Percentiles rank a stretch among this genome's conserved stretches.
These are phyloP conservation scores for Diaphora mendica DNA, from an alignment of 2,888 invertebrate genomes.

Conservation along the genomic window DNA sequence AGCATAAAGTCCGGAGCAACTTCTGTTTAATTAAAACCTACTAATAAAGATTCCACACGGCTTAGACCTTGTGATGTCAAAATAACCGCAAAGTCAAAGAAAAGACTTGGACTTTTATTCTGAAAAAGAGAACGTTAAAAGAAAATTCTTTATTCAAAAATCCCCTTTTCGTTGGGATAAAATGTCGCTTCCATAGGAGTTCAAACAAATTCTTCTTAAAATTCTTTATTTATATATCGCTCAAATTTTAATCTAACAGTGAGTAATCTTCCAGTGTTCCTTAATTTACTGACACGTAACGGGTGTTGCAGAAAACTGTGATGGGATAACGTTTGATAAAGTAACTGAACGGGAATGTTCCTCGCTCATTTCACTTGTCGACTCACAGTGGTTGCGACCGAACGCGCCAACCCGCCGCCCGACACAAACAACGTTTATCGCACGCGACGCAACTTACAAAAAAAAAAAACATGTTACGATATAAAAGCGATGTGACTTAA, in stretches of 20 bases:
- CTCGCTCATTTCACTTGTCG: conserved; percentile 71
- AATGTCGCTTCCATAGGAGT: conserved; percentile 3
- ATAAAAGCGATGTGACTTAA: conserved; percentile 63
- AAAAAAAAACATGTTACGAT: conserved; percentile 59
- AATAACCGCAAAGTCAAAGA: conserved; percentile 33
- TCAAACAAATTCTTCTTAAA: not conserved
- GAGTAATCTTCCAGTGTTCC: conserved; percentile 66
- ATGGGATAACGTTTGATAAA: conserved; percentile 59
- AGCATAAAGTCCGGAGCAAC: not conserved
- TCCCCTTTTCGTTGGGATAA: not conserved
- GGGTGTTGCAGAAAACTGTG: conserved; percentile 56
- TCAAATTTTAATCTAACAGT: conserved; percentile 53
- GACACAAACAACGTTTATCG: conserved; percentile 46
- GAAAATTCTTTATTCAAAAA: conserved; percentile 47
- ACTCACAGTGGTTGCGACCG: conserved; percentile 63
- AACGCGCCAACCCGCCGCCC: conserved; percentile 51
- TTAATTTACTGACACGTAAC: conserved; percentile 64
- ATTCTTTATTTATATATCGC: conserved; percentile 48
- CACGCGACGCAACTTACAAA: conserved; percentile 52
- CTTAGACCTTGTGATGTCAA: conserved; percentile 6
- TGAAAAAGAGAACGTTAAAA: conserved; percentile 41
- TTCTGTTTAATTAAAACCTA: not conserved
- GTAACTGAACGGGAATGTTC: conserved; percentile 61
- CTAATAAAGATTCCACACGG: not conserved
- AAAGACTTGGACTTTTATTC: conserved; percentile 37